phyloP scores from a whole-genome alignment of 2,797 vertebrate genomes.

The Sardinella longiceps region DNA sequence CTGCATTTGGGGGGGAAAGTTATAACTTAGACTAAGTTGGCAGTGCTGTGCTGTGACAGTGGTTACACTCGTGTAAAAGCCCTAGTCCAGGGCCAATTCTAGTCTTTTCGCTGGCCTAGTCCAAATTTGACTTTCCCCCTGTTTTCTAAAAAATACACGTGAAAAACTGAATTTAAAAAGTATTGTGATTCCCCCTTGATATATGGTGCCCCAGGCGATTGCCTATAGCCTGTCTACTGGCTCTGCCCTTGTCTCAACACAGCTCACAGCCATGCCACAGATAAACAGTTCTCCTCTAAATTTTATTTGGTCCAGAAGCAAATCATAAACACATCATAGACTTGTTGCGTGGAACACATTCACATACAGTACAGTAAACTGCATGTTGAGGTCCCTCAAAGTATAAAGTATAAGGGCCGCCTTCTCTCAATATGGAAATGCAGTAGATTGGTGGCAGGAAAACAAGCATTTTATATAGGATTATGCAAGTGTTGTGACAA shows the following conservation, averaged over 20 bases:
- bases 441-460: background rate
- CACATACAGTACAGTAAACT: background rate
- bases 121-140: too few species aligned
- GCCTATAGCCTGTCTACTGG: too few species aligned
- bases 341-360: background rate
- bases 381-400: background rate
- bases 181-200: too few species aligned
- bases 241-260: too few species aligned
- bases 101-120: too few species aligned
- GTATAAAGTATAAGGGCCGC: background rate
- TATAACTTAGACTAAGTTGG: too few species aligned
- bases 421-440: background rate
- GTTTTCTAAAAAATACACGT: too few species aligned
- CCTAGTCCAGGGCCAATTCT: too few species aligned
- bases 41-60: background rate
- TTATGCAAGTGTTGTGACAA: constrained; percentile 1
- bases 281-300: background rate
- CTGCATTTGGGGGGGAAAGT: background rate
- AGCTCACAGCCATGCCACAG: too few species aligned
- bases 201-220: too few species aligned
- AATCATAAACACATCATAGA: background rate
- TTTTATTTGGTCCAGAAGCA: background rate
- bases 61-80: background rate
- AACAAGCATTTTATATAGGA: background rate
- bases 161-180: too few species aligned